Percentiles rank a stretch among this genome's conserved stretches.
phyloP scores from a whole-genome alignment of 1,140 invertebrate genomes.

The Pectinophora gossypiella region DNA sequence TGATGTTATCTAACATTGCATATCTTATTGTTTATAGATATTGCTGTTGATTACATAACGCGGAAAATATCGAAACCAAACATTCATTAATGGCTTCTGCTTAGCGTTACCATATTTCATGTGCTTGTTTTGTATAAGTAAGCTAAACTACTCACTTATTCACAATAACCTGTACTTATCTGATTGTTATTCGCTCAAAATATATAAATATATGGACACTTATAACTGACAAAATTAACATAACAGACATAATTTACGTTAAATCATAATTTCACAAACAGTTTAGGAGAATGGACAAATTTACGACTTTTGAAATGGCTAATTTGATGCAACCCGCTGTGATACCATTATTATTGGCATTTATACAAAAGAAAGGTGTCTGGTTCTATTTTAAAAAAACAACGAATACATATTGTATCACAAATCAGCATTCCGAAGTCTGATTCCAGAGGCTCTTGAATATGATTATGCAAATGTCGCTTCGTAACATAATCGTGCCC shows the following conservation, averaged over 20 bases:
- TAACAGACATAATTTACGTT: too few species aligned
- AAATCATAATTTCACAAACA: background rate
- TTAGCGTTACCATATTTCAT: too few species aligned
- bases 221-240: too few species aligned
- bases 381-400: too few species aligned
- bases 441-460: slow-evolving; percentile 27
- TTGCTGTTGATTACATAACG: too few species aligned
- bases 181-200: too few species aligned
- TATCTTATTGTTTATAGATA: background rate
- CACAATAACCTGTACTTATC: too few species aligned
- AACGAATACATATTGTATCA: slow-evolving; percentile 4
- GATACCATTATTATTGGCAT: background rate
- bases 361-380: background rate
- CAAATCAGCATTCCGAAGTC: slow-evolving; percentile 5
- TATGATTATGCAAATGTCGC: slow-evolving; percentile 42
- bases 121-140: too few species aligned
- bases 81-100: too few species aligned
- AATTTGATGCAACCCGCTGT: background rate
- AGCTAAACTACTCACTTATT: too few species aligned
- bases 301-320: background rate
- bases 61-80: too few species aligned
- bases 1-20: background rate
- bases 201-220: too few species aligned
- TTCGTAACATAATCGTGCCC: slow-evolving; percentile 24
- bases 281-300: background rate